Base-by-base conservation (phyloP, 2,113 vertebrate genomes). In the Rafetus swinhoei region DNA sequence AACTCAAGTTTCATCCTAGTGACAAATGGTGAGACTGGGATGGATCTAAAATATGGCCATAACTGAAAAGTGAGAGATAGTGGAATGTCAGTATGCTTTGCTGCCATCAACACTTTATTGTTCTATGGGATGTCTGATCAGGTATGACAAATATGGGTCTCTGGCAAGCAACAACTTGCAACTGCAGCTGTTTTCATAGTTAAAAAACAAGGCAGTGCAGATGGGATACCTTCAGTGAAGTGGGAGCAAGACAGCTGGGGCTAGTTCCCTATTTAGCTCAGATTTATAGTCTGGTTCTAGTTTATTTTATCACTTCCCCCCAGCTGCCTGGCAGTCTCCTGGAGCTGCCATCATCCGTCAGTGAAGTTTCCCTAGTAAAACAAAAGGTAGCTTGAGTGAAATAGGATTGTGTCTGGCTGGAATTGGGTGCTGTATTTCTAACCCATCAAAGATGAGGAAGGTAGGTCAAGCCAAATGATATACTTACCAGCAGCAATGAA, bases 161-260 rank as follows among this genome's bases (percentile, higher is more conserved):
- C 88, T 97, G 95, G 93, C 98, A 98, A 96, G 98, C 94, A 92
- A 81, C 92, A 96, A 85, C 97, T 89, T 96, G 97, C 92, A 95
- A 94, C 84, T 89, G 94, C 93, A 97, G 96, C 96, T 96, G 93
- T 96, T 98, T 95, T 88, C 79, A 62, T 84, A 94, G 94, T 86
- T 96, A 87, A 27, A 21, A 95, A 96, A 82, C 72, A 94, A 88
- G 60, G 81, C 93, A 92, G 94, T 92, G 88, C 76, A 89, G 39
- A n/a, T 22, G 90, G 92, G 62, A 90, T 95, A 27, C 25, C 29
- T 76, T 55, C 50, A 94, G 80, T 90, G 85, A 89, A 94, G 59
- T 7, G 85, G 86, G 84, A 95, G 79, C 16, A n/a, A 89, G 60
- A 85, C 60, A 94, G 50, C 83, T 88, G 85, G 92, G 81, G 15